Evolutionary conservation across 37 sponge, comb jelly and placozoan genomes (phyloP).

Genomic region (Beroe forskalii): DNA sequence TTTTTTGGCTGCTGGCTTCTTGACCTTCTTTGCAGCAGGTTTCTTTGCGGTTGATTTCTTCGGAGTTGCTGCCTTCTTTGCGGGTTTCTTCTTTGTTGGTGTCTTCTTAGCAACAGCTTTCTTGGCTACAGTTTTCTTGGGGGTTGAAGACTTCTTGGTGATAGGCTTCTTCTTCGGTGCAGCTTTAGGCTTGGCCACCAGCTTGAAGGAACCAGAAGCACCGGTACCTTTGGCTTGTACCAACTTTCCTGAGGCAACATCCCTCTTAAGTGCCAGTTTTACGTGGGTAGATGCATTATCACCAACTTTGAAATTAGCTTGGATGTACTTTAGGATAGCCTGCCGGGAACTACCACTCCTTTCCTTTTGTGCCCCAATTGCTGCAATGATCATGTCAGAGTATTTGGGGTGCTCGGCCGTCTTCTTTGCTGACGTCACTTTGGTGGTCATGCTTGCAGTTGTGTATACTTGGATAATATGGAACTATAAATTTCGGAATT

Average conservation of each 20-base stretch:
- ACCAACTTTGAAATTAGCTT: constrained; percentile 77
- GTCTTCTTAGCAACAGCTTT: no score
- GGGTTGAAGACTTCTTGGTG: constrained; percentile 58
- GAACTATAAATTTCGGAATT: no score
- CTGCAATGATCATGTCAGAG: constrained; percentile 79
- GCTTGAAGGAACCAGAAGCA: constrained; percentile 84
- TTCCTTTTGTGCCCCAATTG: constrained; percentile 75
- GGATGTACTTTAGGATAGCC: constrained; percentile 87
- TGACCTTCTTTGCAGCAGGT: no score
- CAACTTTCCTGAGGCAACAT: constrained; percentile 69
- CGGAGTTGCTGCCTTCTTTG: constrained; percentile 63
- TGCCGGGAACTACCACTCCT: constrained; percentile 81
- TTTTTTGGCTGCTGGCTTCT: no score
- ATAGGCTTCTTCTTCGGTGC: constrained; percentile 28
- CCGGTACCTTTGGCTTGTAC: constrained; percentile 83
- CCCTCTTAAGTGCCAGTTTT: constrained; percentile 76
- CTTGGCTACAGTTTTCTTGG: constrained; percentile 46
- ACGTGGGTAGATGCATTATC: constrained; percentile 70
- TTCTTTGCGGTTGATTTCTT: constrained; percentile 16
- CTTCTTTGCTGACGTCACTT: constrained; percentile 65
- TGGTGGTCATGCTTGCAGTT: no score
- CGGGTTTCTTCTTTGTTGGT: constrained; percentile 59
- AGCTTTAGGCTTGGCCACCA: constrained; percentile 67
- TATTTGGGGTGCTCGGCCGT: constrained; percentile 81
- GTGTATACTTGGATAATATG: no score